Base-by-base conservation (phyloP, 2,888 invertebrate species). In the Habrosyne pyritoides region DNA sequence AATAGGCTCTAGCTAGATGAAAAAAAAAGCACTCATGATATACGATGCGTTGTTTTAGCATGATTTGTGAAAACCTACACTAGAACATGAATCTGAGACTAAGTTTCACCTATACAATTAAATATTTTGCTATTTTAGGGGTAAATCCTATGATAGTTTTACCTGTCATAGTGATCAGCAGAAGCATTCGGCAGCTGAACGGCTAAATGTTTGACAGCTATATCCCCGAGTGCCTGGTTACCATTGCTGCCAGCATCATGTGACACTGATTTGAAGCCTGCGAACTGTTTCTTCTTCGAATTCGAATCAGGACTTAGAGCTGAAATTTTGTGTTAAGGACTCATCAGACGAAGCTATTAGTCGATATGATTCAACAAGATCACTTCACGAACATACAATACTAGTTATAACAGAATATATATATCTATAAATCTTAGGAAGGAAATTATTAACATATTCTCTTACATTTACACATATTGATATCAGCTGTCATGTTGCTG, bases 171-270 rank as follows among this genome's bases (percentile, higher is more conserved):
- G 36, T 80, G 74, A 10, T 71, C 72, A 1, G 53, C 52, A 0
- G 81, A 70, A 0, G 84, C 69, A 52, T 80, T 83, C 0, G 90
- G 86, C 26, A 89, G 65, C 54, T 89, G 88, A 1, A 86, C 84
- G 0, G 82, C 84, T 36, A 90, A 65, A 55, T 88, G 87, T 55
- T 72, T 89, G 28, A 91, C 85, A 0, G 77, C 79, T 21, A 90
- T 82, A 42, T 86, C 82, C 2, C 75, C 79, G 4, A 75, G 60
- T 0, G 60, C 55, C 8, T 42, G 14, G 42, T 42, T 42, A 18
- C 42, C 18, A 8, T 18, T 42, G 42, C 42, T 42, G 30, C 61
- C 66, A 2, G 63, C 64, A 22, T 91, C 90, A 47, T 64, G 84
- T 0, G 91, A 86, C 10, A 70, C 61, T 0, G 88, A 80, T 59